phyloP scores from a whole-genome alignment of 2,888 invertebrate species.

The Sericinus montela region DNA sequence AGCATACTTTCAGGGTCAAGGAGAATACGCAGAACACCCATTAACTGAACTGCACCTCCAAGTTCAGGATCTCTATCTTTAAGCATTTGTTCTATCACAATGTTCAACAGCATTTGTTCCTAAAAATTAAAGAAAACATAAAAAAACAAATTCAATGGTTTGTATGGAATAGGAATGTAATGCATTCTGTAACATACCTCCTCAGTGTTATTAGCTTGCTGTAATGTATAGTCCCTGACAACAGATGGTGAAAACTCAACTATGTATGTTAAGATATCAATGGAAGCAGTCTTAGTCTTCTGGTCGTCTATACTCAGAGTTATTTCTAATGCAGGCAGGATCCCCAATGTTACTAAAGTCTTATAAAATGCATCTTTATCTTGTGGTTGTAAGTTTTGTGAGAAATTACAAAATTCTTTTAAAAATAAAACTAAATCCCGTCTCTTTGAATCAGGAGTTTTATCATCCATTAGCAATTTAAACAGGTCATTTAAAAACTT shows the following conservation, averaged over 20 bases:
- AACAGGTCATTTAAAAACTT: conserved; percentile 97
- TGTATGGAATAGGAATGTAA: too few relatives aligned
- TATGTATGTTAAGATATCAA: conserved; percentile 98
- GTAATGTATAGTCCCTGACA: conserved; percentile 97
- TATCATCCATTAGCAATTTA: conserved; percentile 93
- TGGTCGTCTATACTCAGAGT: conserved; percentile 94
- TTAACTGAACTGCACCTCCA: conserved; percentile 97
- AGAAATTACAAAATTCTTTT: conserved; percentile 99
- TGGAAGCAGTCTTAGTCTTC: conserved; percentile 96
- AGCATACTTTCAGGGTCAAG: conserved; percentile 99
- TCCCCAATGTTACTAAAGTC: conserved; percentile 92
- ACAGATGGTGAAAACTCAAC: conserved; percentile 99
- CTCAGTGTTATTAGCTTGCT: conserved; percentile 93
- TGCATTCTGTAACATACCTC: conserved; percentile 80
- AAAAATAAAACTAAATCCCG: conserved; percentile 97
- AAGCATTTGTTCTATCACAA: conserved; percentile 99
- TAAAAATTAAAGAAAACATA: conserved; percentile 55
- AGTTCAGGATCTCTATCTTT: conserved; percentile 98
- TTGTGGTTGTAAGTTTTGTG: conserved; percentile 98
- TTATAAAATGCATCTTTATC: conserved; percentile 99
- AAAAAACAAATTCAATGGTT: too few relatives aligned
- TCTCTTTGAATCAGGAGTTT: conserved; percentile 90
- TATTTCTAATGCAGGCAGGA: conserved; percentile 93
- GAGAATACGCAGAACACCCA: conserved; percentile 94
- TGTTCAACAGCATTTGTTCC: conserved; percentile 97